A percentile compares a stretch with the other conserved stretches of the same genome.
Conservation (phyloP, 2,797 vertebrate genomes). For the Arremon brunneinucha region DNA sequence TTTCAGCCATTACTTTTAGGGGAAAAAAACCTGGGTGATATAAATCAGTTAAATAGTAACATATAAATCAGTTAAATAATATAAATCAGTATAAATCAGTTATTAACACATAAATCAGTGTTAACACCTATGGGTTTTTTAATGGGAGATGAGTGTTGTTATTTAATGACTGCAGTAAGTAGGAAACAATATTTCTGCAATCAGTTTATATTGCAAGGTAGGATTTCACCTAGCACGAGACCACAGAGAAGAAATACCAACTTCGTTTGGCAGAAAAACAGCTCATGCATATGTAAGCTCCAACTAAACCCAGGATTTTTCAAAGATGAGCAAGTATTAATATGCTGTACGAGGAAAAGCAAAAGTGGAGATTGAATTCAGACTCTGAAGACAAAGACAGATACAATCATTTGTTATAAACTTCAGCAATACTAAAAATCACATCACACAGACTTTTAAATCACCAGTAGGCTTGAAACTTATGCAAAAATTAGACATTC, state of each 20-base stretch:
- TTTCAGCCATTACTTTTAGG: background rate
- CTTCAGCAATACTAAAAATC: background rate
- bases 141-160: background rate
- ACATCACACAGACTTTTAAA: background rate
- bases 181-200: background rate
- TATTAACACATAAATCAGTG: background rate
- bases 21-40: accelerated
- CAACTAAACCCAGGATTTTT: background rate
- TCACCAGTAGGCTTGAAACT: background rate
- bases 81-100: too few relatives aligned
- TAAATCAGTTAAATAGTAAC: background rate
- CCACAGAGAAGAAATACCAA: background rate
- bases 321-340: background rate
- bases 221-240: background rate
- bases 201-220: background rate
- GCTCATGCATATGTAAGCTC: background rate
- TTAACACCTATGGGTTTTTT: background rate
- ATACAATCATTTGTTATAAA: background rate
- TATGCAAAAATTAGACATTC: background rate
- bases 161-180: background rate
- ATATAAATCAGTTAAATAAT: too few relatives aligned
- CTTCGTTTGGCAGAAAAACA: background rate
- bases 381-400: background rate
- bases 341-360: background rate
- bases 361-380: background rate